These are phyloP conservation scores for Philereme transversata DNA, from an alignment of 2,888 invertebrate species.

Conservation along the genomic window DNA sequence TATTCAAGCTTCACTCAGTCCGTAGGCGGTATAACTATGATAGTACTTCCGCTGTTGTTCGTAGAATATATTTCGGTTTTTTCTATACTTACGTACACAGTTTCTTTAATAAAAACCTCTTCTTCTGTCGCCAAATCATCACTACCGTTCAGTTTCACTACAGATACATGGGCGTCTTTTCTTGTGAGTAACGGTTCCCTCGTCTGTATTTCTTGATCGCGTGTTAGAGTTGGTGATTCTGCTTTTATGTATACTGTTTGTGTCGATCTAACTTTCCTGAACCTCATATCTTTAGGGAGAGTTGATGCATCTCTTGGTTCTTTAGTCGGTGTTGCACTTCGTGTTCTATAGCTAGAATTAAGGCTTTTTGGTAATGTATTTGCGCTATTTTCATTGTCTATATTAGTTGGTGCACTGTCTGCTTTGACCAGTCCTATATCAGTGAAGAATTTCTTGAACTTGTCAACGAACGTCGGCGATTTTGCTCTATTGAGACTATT, in stretches of 20 bases:
- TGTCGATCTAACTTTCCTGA: slow-evolving; percentile 70
- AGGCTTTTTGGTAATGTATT: slow-evolving; percentile 71
- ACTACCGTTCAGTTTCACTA: slow-evolving; percentile 71
- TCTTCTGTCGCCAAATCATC: slow-evolving; percentile 62
- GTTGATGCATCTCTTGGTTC: slow-evolving; percentile 69
- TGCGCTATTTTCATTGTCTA: slow-evolving; percentile 33
- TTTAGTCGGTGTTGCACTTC: slow-evolving; percentile 61
- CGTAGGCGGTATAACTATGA: slow-evolving; percentile 74
- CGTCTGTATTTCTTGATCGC: slow-evolving; percentile 53
- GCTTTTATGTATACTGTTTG: slow-evolving; percentile 73
- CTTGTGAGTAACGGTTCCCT: slow-evolving; percentile 44
- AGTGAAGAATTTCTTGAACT: slow-evolving; percentile 75
- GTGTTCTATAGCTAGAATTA: slow-evolving; percentile 64
- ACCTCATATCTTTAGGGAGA: slow-evolving; percentile 77
- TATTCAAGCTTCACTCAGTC: slow-evolving; percentile 57
- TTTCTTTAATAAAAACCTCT: slow-evolving; percentile 55
- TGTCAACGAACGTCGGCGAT: slow-evolving; percentile 77
- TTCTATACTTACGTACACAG: slow-evolving; percentile 66
- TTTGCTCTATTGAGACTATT: slow-evolving; percentile 72
- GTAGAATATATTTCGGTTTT: slow-evolving; percentile 67
- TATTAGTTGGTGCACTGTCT: slow-evolving; percentile 51
- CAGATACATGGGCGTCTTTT: slow-evolving; percentile 60
- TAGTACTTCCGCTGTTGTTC: slow-evolving; percentile 74
- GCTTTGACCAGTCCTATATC: slow-evolving; percentile 72
- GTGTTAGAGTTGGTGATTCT: slow-evolving; percentile 58